Evolutionary conservation across 2,113 vertebrate genomes (phyloP), one percentile per base, ranked within the genome.

Genomic region (Sarotherodon lohbergeri): DNA sequence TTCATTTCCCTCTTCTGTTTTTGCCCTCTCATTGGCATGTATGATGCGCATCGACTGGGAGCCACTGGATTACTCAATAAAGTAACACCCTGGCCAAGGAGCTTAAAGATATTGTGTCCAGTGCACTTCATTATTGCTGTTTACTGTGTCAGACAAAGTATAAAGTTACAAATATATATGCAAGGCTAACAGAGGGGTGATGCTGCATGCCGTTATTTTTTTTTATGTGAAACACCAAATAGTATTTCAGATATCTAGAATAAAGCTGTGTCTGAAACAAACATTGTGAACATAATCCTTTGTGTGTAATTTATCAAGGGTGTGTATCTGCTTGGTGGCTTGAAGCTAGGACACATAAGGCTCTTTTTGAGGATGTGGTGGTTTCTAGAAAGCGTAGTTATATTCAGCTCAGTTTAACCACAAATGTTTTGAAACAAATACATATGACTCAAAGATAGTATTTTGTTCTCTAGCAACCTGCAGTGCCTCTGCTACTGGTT

Each of bases 21-120:
- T 36, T 27, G 61, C 68, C 6, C 12, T 13, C 89, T 94, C 88
- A 93, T 93, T 89, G 83, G 81, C 87, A 94, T 95, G 89, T 87
- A 71, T 90, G 80, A 92, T 85, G 86, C 88, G 83, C 82, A 27
- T 68, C 66, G 76, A 78, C 83, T 59, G 92, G 88, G 91, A 91
- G 86, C 90, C 89, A 93, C 90, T 59, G 36, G 34, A 81, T 81
- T 48, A 19, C 48, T 57, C 41, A 41, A n/a, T 46, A 39, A 54
- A 46, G 19, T 22, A 61, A 54, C 52, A 78, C n/a, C 27, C 22
- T 68, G 29, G 32, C 63, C 61, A 41, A 41, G 16, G 24, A 27
- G 29, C 52, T 73, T 73, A 55, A 43, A 68, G 17, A 39, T n/a
- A 46, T 76, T 19, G 3, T 54, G 32, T 36, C 81, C 48, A 22